phyloP scores from a whole-genome alignment of 2,888 invertebrate species.

The Pyrocoelia pectoralis region DNA sequence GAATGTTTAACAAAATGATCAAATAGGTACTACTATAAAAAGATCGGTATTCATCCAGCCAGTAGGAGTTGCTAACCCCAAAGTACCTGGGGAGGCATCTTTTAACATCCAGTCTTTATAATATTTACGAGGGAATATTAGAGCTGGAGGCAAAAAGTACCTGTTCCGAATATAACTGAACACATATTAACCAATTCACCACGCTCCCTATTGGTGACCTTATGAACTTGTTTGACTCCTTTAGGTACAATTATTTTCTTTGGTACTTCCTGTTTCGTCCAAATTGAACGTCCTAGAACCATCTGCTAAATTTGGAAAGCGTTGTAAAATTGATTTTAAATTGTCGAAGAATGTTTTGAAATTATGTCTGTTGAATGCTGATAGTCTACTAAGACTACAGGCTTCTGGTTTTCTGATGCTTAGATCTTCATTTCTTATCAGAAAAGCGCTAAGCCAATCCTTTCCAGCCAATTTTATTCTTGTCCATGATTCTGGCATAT shows the following conservation, averaged over 20 bases:
- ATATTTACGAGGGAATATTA: not conserved
- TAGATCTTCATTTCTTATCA: not conserved
- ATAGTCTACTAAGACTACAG: conserved; percentile 22
- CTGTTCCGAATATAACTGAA: not conserved
- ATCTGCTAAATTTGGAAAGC: conserved; percentile 40
- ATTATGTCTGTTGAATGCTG: conserved; percentile 10
- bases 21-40: not conserved
- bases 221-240: not conserved
- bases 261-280: not conserved
- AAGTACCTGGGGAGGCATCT: conserved; percentile 8
- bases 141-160: conserved; percentile 2
- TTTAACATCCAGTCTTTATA: not conserved
- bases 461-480: conserved; percentile 1
- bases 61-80: conserved; percentile 5
- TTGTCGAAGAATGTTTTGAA: conserved; percentile 43
- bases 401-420: conserved; percentile 40
- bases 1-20: not conserved
- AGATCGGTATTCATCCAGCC: conserved; percentile 7
- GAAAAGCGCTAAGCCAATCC: conserved; percentile 4
- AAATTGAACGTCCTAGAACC: conserved; percentile 38
- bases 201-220: not conserved
- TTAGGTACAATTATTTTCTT: not conserved
- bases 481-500: conserved; percentile 4
- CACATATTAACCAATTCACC: not conserved
- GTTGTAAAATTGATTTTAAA: conserved; percentile 40